Base-by-base conservation (phyloP, 1,140 invertebrate species). In the Apis laboriosa region DNA sequence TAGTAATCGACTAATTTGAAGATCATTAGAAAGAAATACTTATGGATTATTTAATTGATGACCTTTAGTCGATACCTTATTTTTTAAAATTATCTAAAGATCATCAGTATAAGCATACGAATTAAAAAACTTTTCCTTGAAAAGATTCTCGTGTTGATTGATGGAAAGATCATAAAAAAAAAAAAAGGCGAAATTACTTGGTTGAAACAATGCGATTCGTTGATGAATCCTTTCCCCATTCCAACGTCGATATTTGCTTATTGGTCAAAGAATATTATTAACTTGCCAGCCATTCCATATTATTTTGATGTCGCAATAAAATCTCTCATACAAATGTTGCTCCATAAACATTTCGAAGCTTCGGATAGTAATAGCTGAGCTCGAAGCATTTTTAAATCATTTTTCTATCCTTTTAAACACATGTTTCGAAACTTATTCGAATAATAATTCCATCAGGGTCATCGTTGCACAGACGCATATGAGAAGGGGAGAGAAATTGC, bases 281-380 rank as follows among this genome's bases (percentile, higher is more conserved):
- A 75, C 43, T 49, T 24, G 74, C 19, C 0, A 34, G 60, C 15
- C 53, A 51, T 76, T 53, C 49, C 17, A 34, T 24, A 76, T 64
- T 76, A 61, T 64, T 76, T 61, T 2, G 21, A 17, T 64, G 43
- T 17, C 9, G 73, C 58, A 61, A 75, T 49, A 49, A 75, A 51
- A 75, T 68, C 61, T 66, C n/a, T 5, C 15, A 55, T 68, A 34
- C 28, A 68, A 77, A 77, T 49, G n/a, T 68, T 68, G 19, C 64
- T 58, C 13, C 60, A 5, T 19, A 60, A 34, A 11, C 7, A 24
- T 76, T 63, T 21, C 73, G 53, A 64, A 76, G 43, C 24, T 11
- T 1, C 13, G 24, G 11, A 51, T 28, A 64, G 51, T 28, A 28
- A 51, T 63, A 17, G 15, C 34, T 19, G n/a, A 19, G 19, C 11